Percentiles rank a stretch among this genome's conserved stretches.
These are phyloP conservation scores for Punctoribates punctum DNA, from an alignment of 2,888 invertebrate species.

Conservation along the genomic window DNA sequence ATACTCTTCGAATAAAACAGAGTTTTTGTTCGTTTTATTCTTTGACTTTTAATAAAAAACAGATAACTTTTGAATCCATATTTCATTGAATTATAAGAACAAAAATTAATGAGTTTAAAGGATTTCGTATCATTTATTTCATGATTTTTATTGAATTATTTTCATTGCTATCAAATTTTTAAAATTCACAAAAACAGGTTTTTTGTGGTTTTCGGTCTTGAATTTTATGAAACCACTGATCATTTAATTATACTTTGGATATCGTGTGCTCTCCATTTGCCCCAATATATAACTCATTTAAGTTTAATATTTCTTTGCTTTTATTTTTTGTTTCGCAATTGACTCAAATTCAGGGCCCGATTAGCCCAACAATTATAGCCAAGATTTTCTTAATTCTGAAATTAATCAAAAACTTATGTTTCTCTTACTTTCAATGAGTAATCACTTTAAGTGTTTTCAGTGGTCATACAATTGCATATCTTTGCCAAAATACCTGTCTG, in stretches of 20 bases:
- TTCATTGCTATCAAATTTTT: neutral
- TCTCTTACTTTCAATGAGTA: too few relatives aligned
- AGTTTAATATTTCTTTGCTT: too few relatives aligned
- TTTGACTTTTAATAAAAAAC: neutral
- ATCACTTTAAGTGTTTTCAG: too few relatives aligned
- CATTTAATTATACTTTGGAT: neutral
- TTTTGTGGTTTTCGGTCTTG: neutral
- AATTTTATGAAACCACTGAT: neutral
- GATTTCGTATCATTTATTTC: neutral
- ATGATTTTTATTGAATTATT: neutral
- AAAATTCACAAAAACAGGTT: neutral
- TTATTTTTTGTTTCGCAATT: too few relatives aligned
- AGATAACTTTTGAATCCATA: neutral
- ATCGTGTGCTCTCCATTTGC: too few relatives aligned
- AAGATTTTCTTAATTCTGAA: too few relatives aligned
- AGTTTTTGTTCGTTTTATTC: neutral
- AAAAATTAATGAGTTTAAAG: neutral
- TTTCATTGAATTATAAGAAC: neutral
- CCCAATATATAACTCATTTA: too few relatives aligned
- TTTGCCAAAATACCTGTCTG: too few relatives aligned
- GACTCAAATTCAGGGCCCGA: too few relatives aligned
- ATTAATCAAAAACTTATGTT: too few relatives aligned
- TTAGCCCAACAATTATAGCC: too few relatives aligned
- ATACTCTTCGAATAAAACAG: neutral
- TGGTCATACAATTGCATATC: too few relatives aligned